Percentiles rank a stretch among this genome's conserved stretches.
Evolutionary conservation across 2,797 vertebrate species (phyloP).

Genomic region (Percopsis omiscomaycus): DNA sequence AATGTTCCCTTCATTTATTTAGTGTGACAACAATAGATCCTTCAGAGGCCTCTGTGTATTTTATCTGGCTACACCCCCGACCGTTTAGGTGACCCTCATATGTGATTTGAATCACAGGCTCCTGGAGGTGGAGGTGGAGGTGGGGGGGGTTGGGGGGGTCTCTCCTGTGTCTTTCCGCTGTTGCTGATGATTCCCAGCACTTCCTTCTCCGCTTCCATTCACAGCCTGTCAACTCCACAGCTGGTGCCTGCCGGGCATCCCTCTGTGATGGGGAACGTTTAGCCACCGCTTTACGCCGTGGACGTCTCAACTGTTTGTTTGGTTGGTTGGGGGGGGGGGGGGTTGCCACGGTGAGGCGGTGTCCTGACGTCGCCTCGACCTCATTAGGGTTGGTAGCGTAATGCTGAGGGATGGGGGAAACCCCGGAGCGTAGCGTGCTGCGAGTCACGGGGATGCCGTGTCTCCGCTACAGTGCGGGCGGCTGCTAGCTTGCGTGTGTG

Average conservation of each 20-base stretch:
- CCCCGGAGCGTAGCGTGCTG: neutral
- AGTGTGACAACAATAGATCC: neutral
- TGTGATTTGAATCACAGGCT: conserved; percentile 1
- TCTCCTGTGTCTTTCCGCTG: neutral
- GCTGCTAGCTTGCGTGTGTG: too few relatives aligned
- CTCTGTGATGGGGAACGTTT: neutral
- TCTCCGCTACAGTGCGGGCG: conserved; percentile 2
- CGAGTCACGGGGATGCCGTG: conserved; percentile 19
- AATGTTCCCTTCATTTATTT: neutral
- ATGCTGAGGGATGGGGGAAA: conserved; percentile 10
- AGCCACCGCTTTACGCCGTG: neutral
- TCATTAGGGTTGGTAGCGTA: conserved; percentile 8
- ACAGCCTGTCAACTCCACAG: neutral
- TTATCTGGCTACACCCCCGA: neutral
- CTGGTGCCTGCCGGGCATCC: conserved; percentile 1
- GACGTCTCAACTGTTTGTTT: conserved; percentile 23
- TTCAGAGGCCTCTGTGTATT: neutral
- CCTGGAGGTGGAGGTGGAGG: neutral
- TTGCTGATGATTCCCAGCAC: conserved; percentile 17
- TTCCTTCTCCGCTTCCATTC: neutral
- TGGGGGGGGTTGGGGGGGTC: neutral
- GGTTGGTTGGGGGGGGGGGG: neutral
- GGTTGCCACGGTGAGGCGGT: neutral
- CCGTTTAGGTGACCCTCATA: conserved; percentile 1
- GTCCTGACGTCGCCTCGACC: conserved; percentile 18